A percentile compares a stretch with the other conserved stretches of the same genome.
phyloP scores from a whole-genome alignment of 2,888 invertebrate species.

The Lissonota sp. region DNA sequence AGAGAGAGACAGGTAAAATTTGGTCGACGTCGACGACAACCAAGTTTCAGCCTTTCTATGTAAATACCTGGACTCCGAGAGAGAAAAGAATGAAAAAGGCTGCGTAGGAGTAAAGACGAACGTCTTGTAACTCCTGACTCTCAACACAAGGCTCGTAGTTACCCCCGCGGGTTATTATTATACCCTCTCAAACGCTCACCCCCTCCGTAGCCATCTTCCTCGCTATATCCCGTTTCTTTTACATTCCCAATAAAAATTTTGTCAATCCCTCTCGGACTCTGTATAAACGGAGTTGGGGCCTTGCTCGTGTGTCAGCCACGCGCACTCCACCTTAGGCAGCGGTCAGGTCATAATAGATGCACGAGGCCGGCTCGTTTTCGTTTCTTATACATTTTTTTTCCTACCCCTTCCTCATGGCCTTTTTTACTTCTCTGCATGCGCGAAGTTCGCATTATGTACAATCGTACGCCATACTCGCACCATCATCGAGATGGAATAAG shows the following conservation, averaged over 20 bases:
- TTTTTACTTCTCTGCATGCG: slow-evolving; percentile 61
- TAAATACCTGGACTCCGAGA: slow-evolving; percentile 73
- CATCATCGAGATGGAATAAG: slow-evolving; percentile 73
- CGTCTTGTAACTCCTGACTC: slow-evolving; percentile 47
- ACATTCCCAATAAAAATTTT: slow-evolving; percentile 76
- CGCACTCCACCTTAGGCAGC: slow-evolving; percentile 75
- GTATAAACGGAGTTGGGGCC: slow-evolving; percentile 67
- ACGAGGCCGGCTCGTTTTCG: slow-evolving; percentile 79
- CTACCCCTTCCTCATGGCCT: slow-evolving; percentile 41
- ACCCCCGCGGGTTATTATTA: not conserved
- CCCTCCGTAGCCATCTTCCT: slow-evolving; percentile 3
- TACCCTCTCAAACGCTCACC: not conserved
- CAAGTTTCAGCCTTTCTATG: slow-evolving; percentile 76
- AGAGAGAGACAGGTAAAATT: not conserved
- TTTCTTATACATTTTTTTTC: slow-evolving; percentile 57
- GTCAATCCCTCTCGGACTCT: slow-evolving; percentile 64
- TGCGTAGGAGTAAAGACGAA: slow-evolving; percentile 18
- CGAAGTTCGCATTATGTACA: slow-evolving; percentile 67
- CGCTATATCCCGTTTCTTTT: slow-evolving; percentile 46
- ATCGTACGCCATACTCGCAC: slow-evolving; percentile 57
- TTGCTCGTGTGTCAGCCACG: slow-evolving; percentile 83
- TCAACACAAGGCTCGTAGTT: slow-evolving; percentile 7
- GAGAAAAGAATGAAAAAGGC: slow-evolving; percentile 43
- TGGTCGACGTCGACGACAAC: slow-evolving; percentile 30
- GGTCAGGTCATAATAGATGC: slow-evolving; percentile 82